A percentile compares a stretch with the other conserved stretches of the same genome.
phyloP scores from a whole-genome alignment of 23 tunicate species.

The Trididemnum nubilum region DNA sequence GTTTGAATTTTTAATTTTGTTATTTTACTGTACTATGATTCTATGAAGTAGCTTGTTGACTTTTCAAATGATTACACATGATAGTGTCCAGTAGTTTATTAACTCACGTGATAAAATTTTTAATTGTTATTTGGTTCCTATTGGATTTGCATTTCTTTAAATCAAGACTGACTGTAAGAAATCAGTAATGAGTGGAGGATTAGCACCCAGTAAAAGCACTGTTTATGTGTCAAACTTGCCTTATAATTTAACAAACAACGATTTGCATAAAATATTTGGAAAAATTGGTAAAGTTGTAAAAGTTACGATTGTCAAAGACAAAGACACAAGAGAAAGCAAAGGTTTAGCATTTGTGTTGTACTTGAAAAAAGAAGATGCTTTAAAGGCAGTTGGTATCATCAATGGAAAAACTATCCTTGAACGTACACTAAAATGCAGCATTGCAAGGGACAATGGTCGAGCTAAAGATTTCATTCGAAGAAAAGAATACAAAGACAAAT shows the following conservation, averaged over 20 bases:
- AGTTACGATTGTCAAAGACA: conserved; percentile 64
- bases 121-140: no score
- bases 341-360: conserved; percentile 78
- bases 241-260: conserved; percentile 77
- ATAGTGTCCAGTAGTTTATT: no score
- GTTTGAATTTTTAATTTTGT: no score
- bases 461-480: conserved; percentile 77
- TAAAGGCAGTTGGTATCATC: conserved; percentile 61
- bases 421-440: conserved; percentile 71
- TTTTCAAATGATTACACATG: no score
- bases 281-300: conserved; percentile 67
- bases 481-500: conserved; percentile 82
- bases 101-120: no score
- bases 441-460: conserved; percentile 87
- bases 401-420: conserved; percentile 66
- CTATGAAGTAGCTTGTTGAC: no score
- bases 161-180: no score
- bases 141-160: no score
- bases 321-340: conserved; percentile 62
- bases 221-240: conserved; percentile 84
- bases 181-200: conserved; percentile 90
- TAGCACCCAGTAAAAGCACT: conserved; percentile 87
- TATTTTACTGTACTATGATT: no score
- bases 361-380: conserved; percentile 75
- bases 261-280: conserved; percentile 66